Base-by-base conservation (phyloP, 23 tunicate genomes). In the Trididemnum nubilum region DNA sequence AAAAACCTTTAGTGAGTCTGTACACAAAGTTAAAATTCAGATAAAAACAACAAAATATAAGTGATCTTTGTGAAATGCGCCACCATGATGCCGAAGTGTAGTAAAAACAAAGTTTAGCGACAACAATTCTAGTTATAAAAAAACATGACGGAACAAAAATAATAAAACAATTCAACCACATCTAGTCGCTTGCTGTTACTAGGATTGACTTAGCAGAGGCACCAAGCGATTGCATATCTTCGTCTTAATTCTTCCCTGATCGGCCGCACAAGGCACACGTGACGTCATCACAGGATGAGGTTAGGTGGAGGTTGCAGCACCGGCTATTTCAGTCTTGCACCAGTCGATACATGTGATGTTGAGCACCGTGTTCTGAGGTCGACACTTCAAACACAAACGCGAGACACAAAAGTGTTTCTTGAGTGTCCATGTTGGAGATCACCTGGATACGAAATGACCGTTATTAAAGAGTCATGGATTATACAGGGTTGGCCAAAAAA, bases 311-410 rank as follows among this genome's bases (percentile, higher is more conserved):
- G 15, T 44, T 15, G 15, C 54, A 44, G 54, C 9, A 15, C 54
- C 15, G 54, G 12, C 15, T 15, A 15, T 15, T 70, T 78, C 89
- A 78, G 85, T 92, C 88, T 34, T 93, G 83, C 30, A 93, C 98
- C 2, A 93, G 89, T 32, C 89, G 88, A 67, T 93, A 93, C 79
- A 88, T 88, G 86, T 87, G 93, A 40, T 93, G 98, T 50, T 93
- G 98, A 31, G 98, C 93, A 19, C 98, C 98, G 78, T 87, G 93
- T 54, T 93, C 93, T 22, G 98, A 93, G 22, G 93, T 93, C 0
- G 98, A 93, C 25, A 92, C 97, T 57, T 92, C 97, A 40, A 93
- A 93, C 33, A 93, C 90, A 64, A 78, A 93, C 22, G 98, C 98
- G 38, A 93, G 80, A 73, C 98, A 93, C 12, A 93, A 81, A n/a